A percentile compares a stretch with the other conserved stretches of the same genome.
Evolutionary conservation across 1,140 invertebrate genomes (phyloP).

Genomic region (Hypothenemus hampei): DNA sequence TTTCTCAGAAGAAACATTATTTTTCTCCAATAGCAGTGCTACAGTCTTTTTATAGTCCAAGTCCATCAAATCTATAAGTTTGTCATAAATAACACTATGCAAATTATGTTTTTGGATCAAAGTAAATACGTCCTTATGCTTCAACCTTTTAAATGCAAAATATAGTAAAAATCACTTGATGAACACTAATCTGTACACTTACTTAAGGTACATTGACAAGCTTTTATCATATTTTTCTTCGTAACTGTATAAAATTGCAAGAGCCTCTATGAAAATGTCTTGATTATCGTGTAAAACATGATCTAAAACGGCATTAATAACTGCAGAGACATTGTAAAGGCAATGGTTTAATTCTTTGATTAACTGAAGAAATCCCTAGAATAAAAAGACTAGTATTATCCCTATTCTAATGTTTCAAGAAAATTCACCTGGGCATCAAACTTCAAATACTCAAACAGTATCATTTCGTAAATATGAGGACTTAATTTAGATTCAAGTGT

Average conservation of each 20-base stretch:
- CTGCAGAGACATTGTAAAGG: constrained; percentile 80
- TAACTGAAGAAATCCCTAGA: constrained; percentile 74
- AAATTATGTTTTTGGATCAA: constrained; percentile 81
- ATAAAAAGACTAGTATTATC: constrained; percentile 1
- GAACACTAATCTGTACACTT: constrained; percentile 19
- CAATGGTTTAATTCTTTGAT: constrained; percentile 83
- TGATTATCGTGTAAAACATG: constrained; percentile 63
- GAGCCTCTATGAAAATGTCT: constrained; percentile 73
- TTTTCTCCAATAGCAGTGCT: constrained; percentile 75
- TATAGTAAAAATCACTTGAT: background rate
- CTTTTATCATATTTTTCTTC: constrained; percentile 90
- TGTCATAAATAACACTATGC: constrained; percentile 76
- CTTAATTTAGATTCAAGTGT: constrained; percentile 65
- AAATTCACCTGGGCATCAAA: constrained; percentile 63
- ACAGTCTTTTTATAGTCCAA: constrained; percentile 82
- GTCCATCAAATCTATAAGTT: constrained; percentile 86
- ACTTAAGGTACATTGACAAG: constrained; percentile 86
- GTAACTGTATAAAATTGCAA: constrained; percentile 89
- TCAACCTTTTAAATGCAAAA: constrained; percentile 51
- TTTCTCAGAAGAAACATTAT: constrained; percentile 70
- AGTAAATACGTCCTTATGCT: constrained; percentile 81
- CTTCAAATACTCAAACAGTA: constrained; percentile 90
- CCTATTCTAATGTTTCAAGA: background rate
- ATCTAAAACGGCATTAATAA: constrained; percentile 81
- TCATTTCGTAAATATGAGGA: constrained; percentile 90